phyloP scores from a whole-genome alignment of 2,113 vertebrate species.

The Trogon melanurus region DNA sequence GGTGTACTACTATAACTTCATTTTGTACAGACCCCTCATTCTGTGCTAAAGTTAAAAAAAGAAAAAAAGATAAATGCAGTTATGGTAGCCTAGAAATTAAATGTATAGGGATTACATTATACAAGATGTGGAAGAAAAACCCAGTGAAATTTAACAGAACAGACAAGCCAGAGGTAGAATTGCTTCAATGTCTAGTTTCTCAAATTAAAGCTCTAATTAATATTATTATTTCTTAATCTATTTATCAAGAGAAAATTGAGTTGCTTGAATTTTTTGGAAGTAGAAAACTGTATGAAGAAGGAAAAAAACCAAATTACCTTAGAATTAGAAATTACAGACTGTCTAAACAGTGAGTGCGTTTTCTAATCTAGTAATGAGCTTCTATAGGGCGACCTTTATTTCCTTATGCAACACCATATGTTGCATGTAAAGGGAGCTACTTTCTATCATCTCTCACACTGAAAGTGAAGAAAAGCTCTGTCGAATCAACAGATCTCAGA shows the following conservation, averaged over 20 bases:
- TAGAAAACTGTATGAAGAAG: not conserved
- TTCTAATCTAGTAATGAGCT: not conserved
- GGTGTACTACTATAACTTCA: not conserved
- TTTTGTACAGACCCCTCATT: not conserved
- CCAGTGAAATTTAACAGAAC: not conserved
- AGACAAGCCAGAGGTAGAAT: not conserved
- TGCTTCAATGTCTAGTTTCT: not conserved
- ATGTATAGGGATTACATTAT: not conserved
- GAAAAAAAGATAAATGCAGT: not conserved
- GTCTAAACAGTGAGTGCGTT: not conserved
- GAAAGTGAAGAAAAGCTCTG: constrained; percentile 17
- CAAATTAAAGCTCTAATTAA: not conserved
- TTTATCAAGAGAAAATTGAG: not conserved
- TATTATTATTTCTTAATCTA: not conserved
- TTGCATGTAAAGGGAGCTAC: constrained; percentile 35
- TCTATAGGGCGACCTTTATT: constrained; percentile 16
- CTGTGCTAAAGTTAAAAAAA: not conserved
- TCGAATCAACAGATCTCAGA: constrained; percentile 12
- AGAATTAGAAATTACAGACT: not conserved
- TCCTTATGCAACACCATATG: constrained; percentile 42
- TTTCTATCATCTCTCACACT: not conserved
- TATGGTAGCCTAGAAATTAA: not conserved
- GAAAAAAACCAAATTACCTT: not conserved
- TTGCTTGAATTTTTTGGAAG: not conserved
- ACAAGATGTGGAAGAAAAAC: not conserved